Evolutionary conservation across 2,113 vertebrate species (phyloP), one percentile per base, ranked within the genome.

Genomic region (Leptosomus discolor): DNA sequence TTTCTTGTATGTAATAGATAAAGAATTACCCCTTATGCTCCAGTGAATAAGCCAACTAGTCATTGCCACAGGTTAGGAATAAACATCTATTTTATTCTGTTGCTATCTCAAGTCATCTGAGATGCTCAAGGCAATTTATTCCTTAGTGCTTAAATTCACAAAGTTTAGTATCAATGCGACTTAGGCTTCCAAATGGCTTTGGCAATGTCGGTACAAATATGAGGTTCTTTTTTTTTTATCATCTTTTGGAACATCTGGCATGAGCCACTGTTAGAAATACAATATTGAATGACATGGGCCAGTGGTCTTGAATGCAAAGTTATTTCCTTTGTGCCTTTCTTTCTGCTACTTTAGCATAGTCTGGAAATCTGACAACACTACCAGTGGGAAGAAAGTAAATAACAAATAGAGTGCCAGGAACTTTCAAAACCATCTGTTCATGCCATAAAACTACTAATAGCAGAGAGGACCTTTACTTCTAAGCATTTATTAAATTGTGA

Each of bases 341-440:
- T 85, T 81, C 61, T 87, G 22, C 36, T 69, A 71, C 17, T 93
- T 94, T 71, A 88, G 36, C 65, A 57, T 23, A 69, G 37, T 30
- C 46, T 90, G 50, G 81, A 96, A 93, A 65, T 77, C n/a, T 83
- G 82, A 90, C n/a, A 93, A 85, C 63, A 50, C 11, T 85, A 88
- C 27, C 27, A 69, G 39, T 65, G 67, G 50, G 54, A 93, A 93
- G 58, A 92, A 88, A 88, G 74, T 63, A 90, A 92, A 73, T 61
- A 91, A 65, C 22, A 83, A 85, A 71, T 50, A 65, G 53, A 71
- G 74, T 51, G 29, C 41, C 82, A 77, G 46, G 34, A 91, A 74
- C 46, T 81, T 91, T 68, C 43, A 69, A 95, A 94, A 36, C 37
- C 34, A 54, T 93, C 79, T 91, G 20, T 37, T 94, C 79, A 8